Evolutionary conservation across 37 sponge, comb jelly and placozoan genomes (phyloP), one percentile per base, ranked within the genome.

Genomic region (Crambe crambe): DNA sequence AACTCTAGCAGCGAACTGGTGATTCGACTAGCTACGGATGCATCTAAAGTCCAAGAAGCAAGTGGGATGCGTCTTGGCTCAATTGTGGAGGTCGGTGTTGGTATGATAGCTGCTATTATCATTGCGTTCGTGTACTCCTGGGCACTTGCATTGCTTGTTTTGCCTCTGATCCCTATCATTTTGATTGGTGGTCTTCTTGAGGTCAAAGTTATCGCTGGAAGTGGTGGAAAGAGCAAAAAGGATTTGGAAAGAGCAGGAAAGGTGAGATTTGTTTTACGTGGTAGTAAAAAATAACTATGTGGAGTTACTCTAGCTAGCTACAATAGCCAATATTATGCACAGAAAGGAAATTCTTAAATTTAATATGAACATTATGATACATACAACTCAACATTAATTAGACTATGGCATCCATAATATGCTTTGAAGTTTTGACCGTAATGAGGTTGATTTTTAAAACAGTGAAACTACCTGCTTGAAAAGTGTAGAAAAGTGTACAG

Each of bases 21-120:
- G 31, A 93, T 91, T 9, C 73, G 97, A 18, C 70, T 96, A 44
- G 81, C 97, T n/a, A 51, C 68, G 34, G 97, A 96, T 85, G 94
- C 94, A 0, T 61, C 80, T 21, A 85, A 80, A 43, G 89, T 96
- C 0, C 87, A 96, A 39, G 97, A 94, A 80, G 94, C 89, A 36
- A 87, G 87, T 20, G 95, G 95, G 6, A 51, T 47, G 0, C 79
- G 93, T 10, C 67, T 94, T 25, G 95, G 85, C n/a, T 77, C 84
- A 18, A 64, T 94, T 37, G 43, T 87, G 2, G 91, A 94, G 65
- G 40, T 83, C 0, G 9, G 25, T 30, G 67, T 87, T 27, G 80
- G 88, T 17, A 40, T 94, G 56, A 25, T 87, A 15, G 22, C 80
- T 31, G 84, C 93, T 18, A 9, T 94, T 4, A 60, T 57, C 47